A percentile compares a stretch with the other conserved stretches of the same genome.
phyloP scores from a whole-genome alignment of 2,797 vertebrate genomes.

The Sphenopsis melanotis region DNA sequence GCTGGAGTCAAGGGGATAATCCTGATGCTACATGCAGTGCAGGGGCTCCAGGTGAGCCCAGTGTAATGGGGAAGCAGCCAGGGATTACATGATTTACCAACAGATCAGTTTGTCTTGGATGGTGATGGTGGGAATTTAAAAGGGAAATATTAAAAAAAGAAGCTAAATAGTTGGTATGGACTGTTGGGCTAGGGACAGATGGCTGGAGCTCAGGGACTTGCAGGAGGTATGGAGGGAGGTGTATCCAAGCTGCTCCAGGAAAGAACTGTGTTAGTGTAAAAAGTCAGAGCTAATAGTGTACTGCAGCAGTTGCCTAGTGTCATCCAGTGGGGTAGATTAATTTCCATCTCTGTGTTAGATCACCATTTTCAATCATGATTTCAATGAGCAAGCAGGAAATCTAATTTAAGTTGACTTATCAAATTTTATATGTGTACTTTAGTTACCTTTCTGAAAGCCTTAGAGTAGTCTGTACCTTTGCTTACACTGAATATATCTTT shows the following conservation, averaged over 20 bases:
- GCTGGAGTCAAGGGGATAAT: neutral
- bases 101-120: neutral
- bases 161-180: neutral
- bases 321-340: neutral
- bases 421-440: neutral
- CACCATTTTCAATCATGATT: neutral
- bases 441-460: neutral
- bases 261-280: neutral
- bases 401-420: neutral
- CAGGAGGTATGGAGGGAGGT: neutral
- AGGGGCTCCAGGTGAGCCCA: neutral
- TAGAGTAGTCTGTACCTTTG: neutral
- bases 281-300: neutral
- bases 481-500: neutral
- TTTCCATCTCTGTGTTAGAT: neutral
- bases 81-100: neutral
- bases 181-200: neutral
- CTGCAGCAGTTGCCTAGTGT: neutral
- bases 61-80: neutral
- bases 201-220: neutral
- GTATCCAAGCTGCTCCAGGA: neutral
- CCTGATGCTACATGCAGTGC: neutral
- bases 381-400: neutral
- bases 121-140: neutral
- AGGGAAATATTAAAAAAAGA: no score